These are phyloP conservation scores for Sylvilagus bachmani DNA, from an alignment of 2,113 vertebrate species.

Conservation along the genomic window DNA sequence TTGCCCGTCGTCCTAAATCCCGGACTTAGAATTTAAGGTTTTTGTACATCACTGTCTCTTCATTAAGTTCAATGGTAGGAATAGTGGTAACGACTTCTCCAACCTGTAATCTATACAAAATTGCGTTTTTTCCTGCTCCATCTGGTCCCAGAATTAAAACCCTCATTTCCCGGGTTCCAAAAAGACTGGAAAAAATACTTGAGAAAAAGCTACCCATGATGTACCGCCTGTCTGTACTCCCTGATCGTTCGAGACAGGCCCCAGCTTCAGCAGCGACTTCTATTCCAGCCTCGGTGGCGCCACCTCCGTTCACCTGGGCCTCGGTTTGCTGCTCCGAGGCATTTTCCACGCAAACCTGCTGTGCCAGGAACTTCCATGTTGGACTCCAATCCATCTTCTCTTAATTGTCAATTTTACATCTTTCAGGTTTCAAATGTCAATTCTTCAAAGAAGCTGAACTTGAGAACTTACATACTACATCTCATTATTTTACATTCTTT, in stretches of 20 bases:
- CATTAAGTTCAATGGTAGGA: slow-evolving; percentile 99
- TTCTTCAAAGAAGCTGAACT: not conserved
- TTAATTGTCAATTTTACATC: not conserved
- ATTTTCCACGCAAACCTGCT: not conserved
- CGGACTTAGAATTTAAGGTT: slow-evolving; percentile 99
- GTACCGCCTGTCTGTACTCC: slow-evolving; percentile 25
- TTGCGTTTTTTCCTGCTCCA: slow-evolving; percentile 98
- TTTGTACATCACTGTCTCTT: slow-evolving; percentile 98
- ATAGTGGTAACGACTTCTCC: slow-evolving; percentile 99
- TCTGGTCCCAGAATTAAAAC: slow-evolving; percentile 98
- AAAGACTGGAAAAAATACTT: slow-evolving; percentile 96
- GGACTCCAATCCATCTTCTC: not conserved
- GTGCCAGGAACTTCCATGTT: slow-evolving; percentile 76
- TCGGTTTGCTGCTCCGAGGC: not conserved
- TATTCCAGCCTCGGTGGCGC: not conserved
- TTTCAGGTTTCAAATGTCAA: slow-evolving; percentile 6
- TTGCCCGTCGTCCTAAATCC: slow-evolving; percentile 99
- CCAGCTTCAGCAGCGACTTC: slow-evolving; percentile 15
- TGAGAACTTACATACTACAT: not conserved
- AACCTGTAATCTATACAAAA: slow-evolving; percentile 97
- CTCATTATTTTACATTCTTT: not conserved
- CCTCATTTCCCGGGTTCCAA: slow-evolving; percentile 98
- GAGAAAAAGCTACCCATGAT: slow-evolving; percentile 93
- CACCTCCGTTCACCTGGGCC: slow-evolving; percentile 36
- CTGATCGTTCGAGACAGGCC: not conserved